These are phyloP conservation scores for Dione juno DNA, from an alignment of 2,888 invertebrate genomes.

Conservation along the genomic window DNA sequence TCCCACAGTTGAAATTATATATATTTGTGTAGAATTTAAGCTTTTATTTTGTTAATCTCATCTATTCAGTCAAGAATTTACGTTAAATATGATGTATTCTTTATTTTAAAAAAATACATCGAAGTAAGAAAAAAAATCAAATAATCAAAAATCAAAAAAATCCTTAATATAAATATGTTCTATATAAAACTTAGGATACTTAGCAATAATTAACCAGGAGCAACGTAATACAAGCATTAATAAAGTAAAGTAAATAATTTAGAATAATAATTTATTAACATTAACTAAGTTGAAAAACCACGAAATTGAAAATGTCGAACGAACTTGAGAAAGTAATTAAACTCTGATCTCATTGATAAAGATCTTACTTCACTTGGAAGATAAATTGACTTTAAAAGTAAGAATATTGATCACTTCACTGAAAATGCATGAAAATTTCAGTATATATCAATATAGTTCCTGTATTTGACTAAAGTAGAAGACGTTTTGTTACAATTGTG, in stretches of 20 bases:
- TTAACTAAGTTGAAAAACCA: neutral
- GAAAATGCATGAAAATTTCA: constrained; percentile 10
- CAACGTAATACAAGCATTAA: neutral
- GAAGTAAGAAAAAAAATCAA: too few relatives aligned
- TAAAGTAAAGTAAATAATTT: neutral
- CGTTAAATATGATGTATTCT: too few relatives aligned
- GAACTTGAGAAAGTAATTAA: constrained; percentile 38
- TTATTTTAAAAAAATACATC: too few relatives aligned
- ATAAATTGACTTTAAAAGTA: constrained; percentile 32
- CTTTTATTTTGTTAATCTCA: too few relatives aligned
- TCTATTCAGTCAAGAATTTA: too few relatives aligned
- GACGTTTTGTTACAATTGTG: too few relatives aligned
- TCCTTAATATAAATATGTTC: too few relatives aligned
- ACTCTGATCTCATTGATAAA: constrained; percentile 29
- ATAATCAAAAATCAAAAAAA: too few relatives aligned
- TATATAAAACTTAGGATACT: too few relatives aligned
- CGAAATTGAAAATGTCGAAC: constrained; percentile 19
- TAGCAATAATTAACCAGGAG: neutral
- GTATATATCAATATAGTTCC: neutral
- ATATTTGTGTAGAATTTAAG: too few relatives aligned
- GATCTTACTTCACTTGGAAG: constrained; percentile 35
- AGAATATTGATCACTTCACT: constrained; percentile 23
- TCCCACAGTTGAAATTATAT: too few relatives aligned
- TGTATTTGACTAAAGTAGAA: too few relatives aligned
- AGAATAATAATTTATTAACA: neutral